Conservation (phyloP, 2,888 invertebrate genomes). For the Cryptocheilus praepositus region DNA sequence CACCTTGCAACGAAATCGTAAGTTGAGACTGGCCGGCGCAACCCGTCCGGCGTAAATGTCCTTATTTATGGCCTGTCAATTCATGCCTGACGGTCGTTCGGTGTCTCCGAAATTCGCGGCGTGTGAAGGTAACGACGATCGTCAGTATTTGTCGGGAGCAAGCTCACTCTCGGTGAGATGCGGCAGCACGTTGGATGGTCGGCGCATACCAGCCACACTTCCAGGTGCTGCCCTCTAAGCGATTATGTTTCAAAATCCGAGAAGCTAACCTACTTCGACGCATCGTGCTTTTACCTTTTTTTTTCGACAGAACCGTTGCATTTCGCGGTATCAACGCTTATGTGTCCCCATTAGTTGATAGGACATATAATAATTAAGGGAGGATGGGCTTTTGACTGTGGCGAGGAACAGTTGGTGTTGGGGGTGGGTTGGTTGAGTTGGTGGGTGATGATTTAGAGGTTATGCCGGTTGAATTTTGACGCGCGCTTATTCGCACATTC, state of each 20-base stretch:
- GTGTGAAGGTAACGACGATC: slow-evolving; percentile 11
- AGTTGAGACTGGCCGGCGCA: slow-evolving; percentile 31
- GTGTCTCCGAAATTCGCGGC: slow-evolving; percentile 32
- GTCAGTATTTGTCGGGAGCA: slow-evolving; percentile 45
- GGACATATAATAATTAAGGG: too few relatives aligned
- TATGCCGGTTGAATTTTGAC: slow-evolving; percentile 1
- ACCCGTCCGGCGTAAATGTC: slow-evolving; percentile 31
- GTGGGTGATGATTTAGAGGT: neutral
- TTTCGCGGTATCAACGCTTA: too few relatives aligned
- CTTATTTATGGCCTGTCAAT: slow-evolving; percentile 34
- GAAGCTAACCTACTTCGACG: too few relatives aligned
- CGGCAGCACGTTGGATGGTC: slow-evolving; percentile 59
- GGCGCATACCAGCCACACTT: slow-evolving; percentile 8
- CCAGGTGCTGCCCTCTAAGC: neutral
- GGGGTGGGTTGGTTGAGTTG: too few relatives aligned
- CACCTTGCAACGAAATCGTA: slow-evolving; percentile 45
- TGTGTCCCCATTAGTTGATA: too few relatives aligned
- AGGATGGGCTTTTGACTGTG: too few relatives aligned
- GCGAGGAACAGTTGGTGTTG: too few relatives aligned
- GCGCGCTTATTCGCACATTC: neutral
- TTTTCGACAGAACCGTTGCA: too few relatives aligned
- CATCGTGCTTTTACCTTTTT: too few relatives aligned
- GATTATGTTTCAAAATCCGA: too few relatives aligned
- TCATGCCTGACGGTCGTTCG: slow-evolving; percentile 33
- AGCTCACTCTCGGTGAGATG: slow-evolving; percentile 51